phyloP scores from a whole-genome alignment of 2,797 vertebrate species.

The Numenius phaeopus region DNA sequence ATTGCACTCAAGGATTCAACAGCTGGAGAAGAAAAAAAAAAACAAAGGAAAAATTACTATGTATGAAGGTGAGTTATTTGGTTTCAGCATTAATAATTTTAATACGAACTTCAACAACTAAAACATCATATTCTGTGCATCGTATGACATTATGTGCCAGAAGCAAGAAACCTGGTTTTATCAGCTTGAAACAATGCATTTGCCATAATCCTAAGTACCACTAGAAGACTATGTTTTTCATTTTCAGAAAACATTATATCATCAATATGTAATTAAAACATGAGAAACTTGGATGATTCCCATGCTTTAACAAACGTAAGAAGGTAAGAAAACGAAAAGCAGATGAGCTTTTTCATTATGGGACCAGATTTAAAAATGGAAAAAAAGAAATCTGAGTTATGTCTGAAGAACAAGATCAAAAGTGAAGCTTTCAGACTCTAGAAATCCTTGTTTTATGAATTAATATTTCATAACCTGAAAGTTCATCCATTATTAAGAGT shows the following conservation, averaged over 20 bases:
- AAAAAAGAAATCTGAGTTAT: not conserved
- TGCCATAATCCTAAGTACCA: not conserved
- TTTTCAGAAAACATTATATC: not conserved
- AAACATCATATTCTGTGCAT: not conserved
- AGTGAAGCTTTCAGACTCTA: not conserved
- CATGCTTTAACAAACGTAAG: not conserved
- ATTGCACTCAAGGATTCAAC: not conserved
- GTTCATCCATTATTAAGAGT: constrained; percentile 24
- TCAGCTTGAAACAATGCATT: not conserved
- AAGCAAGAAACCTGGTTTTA: not conserved
- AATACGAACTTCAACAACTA: not conserved
- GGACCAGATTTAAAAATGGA: not conserved
- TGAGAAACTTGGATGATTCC: not conserved
- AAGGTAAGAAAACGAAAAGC: not conserved
- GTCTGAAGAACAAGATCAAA: not conserved
- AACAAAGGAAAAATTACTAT: not conserved
- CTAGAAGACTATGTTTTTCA: not conserved
- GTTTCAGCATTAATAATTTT: not conserved
- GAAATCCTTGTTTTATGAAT: not conserved
- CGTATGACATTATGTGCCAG: not conserved
- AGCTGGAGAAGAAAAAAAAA: not conserved
- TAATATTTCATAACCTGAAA: not conserved
- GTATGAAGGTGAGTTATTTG: not conserved
- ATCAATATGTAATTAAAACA: not conserved
- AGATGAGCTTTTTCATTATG: not conserved